Evolutionary conservation across 2,888 invertebrate species (phyloP).

Genomic region (Apoderus coryli): DNA sequence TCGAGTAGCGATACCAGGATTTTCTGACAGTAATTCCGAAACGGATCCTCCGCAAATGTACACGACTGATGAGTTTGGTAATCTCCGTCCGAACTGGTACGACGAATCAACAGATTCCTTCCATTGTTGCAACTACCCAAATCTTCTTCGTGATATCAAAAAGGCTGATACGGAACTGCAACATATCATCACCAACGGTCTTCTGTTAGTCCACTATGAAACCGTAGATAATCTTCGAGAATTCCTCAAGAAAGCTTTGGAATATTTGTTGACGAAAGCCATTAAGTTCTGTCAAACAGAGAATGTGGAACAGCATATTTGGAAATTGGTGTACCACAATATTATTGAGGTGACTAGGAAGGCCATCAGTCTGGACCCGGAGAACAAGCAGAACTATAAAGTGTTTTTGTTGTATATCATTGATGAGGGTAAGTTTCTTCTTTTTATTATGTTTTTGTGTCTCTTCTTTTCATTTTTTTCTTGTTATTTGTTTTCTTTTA

Average conservation of each 20-base stretch:
- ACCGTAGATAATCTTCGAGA: constrained; percentile 44
- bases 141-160: constrained; percentile 48
- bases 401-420: constrained; percentile 52
- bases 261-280: constrained; percentile 56
- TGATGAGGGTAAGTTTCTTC: constrained; percentile 56
- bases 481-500: too few relatives aligned
- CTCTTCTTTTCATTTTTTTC: too few relatives aligned
- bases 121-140: constrained; percentile 44
- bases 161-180: constrained; percentile 54
- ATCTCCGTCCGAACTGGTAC: constrained; percentile 40
- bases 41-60: constrained; percentile 24
- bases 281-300: constrained; percentile 76
- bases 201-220: constrained; percentile 51
- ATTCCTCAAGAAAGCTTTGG: constrained; percentile 52
- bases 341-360: constrained; percentile 72
- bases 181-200: constrained; percentile 43
- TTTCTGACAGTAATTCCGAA: constrained; percentile 25
- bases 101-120: constrained; percentile 41
- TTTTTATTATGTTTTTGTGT: too few relatives aligned
- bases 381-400: constrained; percentile 49
- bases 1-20: constrained; percentile 29
- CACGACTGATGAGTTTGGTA: constrained; percentile 37
- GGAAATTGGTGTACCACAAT: constrained; percentile 82
- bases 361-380: constrained; percentile 43
- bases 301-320: constrained; percentile 79